A percentile compares a stretch with the other conserved stretches of the same genome.
Conservation (phyloP, 2,888 invertebrate genomes). For the Osmoderma eremita region DNA sequence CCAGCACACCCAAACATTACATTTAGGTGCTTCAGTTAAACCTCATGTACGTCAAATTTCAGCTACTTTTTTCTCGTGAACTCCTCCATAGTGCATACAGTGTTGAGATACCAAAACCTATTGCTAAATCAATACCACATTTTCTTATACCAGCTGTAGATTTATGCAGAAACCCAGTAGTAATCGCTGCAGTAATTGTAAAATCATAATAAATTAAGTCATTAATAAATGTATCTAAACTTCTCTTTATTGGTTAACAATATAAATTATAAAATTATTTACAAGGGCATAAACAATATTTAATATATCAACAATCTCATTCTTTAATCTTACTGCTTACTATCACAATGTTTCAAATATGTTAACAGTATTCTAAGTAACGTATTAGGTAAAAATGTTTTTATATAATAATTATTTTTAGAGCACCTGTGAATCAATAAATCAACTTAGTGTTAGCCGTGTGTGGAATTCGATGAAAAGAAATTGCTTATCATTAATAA, state of each 20-base stretch:
- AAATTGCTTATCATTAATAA: no score
- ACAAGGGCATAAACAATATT: constrained; percentile 34
- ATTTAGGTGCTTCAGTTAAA: constrained; percentile 31
- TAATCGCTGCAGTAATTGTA: constrained; percentile 86
- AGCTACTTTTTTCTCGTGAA: constrained; percentile 65
- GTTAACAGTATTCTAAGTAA: background rate
- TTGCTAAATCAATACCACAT: constrained; percentile 85
- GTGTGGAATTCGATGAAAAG: no score
- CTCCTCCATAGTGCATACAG: constrained; percentile 81
- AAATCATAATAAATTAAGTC: no score
- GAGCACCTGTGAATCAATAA: no score
- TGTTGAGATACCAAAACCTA: constrained; percentile 84
- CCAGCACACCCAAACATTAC: constrained; percentile 28
- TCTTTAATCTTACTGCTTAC: constrained; percentile 24
- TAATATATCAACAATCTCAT: constrained; percentile 33
- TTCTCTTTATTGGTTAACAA: constrained; percentile 43
- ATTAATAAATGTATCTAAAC: constrained; percentile 48
- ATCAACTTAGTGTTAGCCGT: no score
- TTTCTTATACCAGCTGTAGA: constrained; percentile 87
- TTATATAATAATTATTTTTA: no score
- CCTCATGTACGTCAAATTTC: constrained; percentile 22
- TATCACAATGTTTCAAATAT: constrained; percentile 40
- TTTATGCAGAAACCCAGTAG: constrained; percentile 91
- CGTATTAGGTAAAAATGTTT: no score
- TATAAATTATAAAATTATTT: constrained; percentile 44